phyloP scores from a whole-genome alignment of 1,140 invertebrate genomes.

The Drosophila ercepeae region DNA sequence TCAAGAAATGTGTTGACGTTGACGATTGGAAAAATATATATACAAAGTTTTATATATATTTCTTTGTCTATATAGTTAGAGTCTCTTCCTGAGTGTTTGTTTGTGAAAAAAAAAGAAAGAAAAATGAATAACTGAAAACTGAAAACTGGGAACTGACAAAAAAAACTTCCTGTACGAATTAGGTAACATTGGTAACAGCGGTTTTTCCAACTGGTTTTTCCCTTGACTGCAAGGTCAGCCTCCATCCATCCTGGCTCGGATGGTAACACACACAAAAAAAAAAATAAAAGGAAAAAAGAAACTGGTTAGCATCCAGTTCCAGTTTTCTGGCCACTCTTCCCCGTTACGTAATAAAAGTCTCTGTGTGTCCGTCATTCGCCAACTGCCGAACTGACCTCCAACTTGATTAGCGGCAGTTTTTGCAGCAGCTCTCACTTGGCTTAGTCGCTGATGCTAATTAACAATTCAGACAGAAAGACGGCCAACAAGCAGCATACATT shows the following conservation, averaged over 20 bases:
- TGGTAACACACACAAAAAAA: not conserved
- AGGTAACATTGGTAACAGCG: constrained; percentile 63
- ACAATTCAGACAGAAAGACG: constrained; percentile 46
- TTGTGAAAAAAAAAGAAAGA: constrained; percentile 1
- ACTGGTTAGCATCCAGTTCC: constrained; percentile 14
- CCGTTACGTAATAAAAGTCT: constrained; percentile 61
- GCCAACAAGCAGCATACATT: constrained; percentile 28
- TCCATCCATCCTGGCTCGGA: constrained; percentile 43
- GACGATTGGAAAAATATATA: not conserved
- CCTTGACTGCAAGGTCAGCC: constrained; percentile 57
- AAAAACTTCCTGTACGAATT: constrained; percentile 54
- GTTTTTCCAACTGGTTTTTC: constrained; percentile 62
- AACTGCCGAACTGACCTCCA: constrained; percentile 64
- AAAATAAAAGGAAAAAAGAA: not conserved
- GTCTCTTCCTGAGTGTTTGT: constrained; percentile 35
- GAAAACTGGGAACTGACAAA: constrained; percentile 1
- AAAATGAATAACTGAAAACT: constrained; percentile 2
- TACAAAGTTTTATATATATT: not conserved
- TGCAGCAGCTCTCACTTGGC: constrained; percentile 34
- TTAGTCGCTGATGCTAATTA: constrained; percentile 65
- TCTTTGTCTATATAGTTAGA: not conserved
- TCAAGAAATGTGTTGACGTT: not conserved
- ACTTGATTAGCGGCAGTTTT: constrained; percentile 75
- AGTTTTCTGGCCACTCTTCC: constrained; percentile 12
- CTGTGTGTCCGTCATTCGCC: not conserved